Conservation (phyloP, 2,888 invertebrate species). For the Drosophila parthenogenetica region DNA sequence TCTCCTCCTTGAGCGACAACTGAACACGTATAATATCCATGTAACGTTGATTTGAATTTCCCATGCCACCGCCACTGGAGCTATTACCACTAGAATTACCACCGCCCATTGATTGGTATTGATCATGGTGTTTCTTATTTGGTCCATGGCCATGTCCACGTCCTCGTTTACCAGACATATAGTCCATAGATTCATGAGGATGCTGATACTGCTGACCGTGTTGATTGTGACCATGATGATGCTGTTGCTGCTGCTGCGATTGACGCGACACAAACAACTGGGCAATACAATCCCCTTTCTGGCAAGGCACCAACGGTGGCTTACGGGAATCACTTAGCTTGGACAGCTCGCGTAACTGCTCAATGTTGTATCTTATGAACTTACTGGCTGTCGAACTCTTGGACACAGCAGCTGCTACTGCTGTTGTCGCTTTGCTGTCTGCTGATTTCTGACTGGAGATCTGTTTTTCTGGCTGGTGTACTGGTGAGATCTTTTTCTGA, state of each 20-base stretch:
- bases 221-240: slow-evolving; percentile 62
- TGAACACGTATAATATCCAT: slow-evolving; percentile 82
- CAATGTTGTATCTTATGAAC: slow-evolving; percentile 69
- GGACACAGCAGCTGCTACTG: slow-evolving; percentile 4
- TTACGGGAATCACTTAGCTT: slow-evolving; percentile 68
- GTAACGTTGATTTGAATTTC: slow-evolving; percentile 64
- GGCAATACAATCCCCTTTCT: slow-evolving; percentile 79
- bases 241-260: slow-evolving; percentile 45
- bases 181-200: slow-evolving; percentile 79
- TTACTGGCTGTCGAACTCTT: slow-evolving; percentile 18
- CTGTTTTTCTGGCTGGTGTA: slow-evolving; percentile 11
- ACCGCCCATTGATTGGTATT: slow-evolving; percentile 61
- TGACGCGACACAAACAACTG: slow-evolving; percentile 80
- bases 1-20: slow-evolving; percentile 82
- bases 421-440: slow-evolving; percentile 7
- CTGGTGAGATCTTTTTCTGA: slow-evolving; percentile 41
- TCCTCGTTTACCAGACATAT: slow-evolving; percentile 73
- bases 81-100: slow-evolving; percentile 39
- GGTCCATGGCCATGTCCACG: slow-evolving; percentile 56
- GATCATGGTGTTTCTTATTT: slow-evolving; percentile 71
- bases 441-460: slow-evolving; percentile 5
- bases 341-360: slow-evolving; percentile 72
- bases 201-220: slow-evolving; percentile 80
- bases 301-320: slow-evolving; percentile 77
- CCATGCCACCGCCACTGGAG: slow-evolving; percentile 34